Conservation (phyloP, 2,797 vertebrate genomes). For the Macropodus opercularis region DNA sequence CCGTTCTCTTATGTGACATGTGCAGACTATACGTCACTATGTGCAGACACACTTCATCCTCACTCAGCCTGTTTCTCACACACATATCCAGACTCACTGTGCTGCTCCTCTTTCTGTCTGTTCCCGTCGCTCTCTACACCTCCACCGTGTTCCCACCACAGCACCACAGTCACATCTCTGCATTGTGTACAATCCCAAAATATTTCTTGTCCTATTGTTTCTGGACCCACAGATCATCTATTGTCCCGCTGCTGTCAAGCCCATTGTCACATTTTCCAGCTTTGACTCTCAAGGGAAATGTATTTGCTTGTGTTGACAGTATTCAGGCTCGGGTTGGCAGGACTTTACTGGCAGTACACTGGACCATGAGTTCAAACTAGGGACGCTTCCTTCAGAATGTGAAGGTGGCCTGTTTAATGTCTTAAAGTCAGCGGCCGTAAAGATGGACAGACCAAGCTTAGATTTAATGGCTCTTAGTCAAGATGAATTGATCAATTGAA, state of each 20-base stretch:
- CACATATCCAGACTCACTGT: conserved; percentile 6
- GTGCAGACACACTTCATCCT: conserved; percentile 25
- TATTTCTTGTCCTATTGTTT: conserved; percentile 56
- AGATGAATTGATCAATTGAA: conserved; percentile 19
- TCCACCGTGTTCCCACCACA: conserved; percentile 28
- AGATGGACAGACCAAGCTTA: conserved; percentile 10
- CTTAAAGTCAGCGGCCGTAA: conserved; percentile 7
- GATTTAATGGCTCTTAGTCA: neutral
- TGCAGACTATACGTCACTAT: too few relatives aligned
- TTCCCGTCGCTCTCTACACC: too few relatives aligned
- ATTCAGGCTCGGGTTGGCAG: conserved; percentile 59
- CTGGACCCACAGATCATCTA: conserved; percentile 46
- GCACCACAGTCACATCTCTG: conserved; percentile 32
- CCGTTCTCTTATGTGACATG: too few relatives aligned
- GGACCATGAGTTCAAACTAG: conserved; percentile 48
- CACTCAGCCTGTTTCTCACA: conserved; percentile 12
- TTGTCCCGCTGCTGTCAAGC: conserved; percentile 52
- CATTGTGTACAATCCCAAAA: conserved; percentile 43
- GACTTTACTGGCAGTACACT: conserved; percentile 35
- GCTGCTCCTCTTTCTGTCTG: conserved; percentile 4
- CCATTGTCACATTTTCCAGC: conserved; percentile 62
- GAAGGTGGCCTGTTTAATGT: conserved; percentile 48
- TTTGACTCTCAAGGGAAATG: conserved; percentile 60
- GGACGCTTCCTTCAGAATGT: conserved; percentile 28
- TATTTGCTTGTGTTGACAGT: conserved; percentile 57